Evolutionary conservation across 2,113 vertebrate species (phyloP).

Genomic region (Strigops habroptila): DNA sequence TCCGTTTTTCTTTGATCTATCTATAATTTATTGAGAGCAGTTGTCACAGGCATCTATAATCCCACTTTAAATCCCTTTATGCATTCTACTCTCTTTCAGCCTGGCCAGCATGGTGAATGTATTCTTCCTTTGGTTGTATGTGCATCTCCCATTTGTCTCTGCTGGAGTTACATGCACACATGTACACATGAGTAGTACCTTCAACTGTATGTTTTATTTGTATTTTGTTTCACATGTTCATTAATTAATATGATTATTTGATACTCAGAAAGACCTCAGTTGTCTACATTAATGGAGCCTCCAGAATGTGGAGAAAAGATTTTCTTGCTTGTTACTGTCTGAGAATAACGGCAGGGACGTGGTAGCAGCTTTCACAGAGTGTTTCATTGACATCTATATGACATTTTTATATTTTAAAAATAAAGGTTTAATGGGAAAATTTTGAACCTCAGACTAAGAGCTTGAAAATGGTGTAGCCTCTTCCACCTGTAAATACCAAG

Average conservation of each 20-base stretch:
- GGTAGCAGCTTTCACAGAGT: neutral
- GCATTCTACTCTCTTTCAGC: neutral
- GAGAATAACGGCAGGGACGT: neutral
- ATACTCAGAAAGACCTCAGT: neutral
- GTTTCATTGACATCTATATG: neutral
- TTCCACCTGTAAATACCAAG: neutral
- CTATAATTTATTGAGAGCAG: neutral
- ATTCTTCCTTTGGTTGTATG: neutral
- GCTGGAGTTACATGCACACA: neutral
- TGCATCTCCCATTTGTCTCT: neutral
- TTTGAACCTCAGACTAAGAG: neutral
- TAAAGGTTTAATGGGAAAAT: neutral
- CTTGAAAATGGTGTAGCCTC: neutral
- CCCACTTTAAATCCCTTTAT: constrained; percentile 11
- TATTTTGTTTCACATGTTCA: neutral
- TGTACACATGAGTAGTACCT: neutral
- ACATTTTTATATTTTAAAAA: neutral
- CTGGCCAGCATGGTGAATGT: neutral
- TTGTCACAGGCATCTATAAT: constrained; percentile 42
- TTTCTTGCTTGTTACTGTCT: neutral
- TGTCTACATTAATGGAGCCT: neutral
- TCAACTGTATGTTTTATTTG: neutral
- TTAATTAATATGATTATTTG: neutral
- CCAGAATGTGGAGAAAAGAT: neutral
- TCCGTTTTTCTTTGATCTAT: constrained; percentile 49